Evolutionary conservation across 2,797 vertebrate species (phyloP).

Genomic region (Notolepis coatsorum): DNA sequence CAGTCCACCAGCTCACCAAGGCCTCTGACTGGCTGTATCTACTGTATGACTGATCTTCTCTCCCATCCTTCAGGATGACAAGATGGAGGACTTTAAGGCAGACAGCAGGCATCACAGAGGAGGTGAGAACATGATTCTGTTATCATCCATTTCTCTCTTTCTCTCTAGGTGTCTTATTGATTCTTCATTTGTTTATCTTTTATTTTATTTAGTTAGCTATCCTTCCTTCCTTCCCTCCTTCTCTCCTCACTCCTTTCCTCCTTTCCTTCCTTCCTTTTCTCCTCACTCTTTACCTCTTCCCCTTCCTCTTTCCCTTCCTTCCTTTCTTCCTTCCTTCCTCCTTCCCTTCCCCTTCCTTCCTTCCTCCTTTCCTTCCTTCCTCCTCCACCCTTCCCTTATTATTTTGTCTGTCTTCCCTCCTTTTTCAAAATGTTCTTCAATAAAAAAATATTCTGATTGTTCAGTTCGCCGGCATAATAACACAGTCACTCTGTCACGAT

Average conservation of each 20-base stretch:
- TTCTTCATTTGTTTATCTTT: not conserved
- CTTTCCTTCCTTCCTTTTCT: not conserved
- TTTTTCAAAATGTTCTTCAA: too few relatives aligned
- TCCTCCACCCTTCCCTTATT: too few relatives aligned
- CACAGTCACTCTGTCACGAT: too few relatives aligned
- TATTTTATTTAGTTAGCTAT: not conserved
- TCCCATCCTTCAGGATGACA: constrained; percentile 72
- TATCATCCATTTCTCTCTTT: not conserved
- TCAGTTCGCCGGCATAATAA: too few relatives aligned
- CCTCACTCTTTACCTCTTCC: not conserved
- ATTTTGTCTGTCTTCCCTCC: too few relatives aligned
- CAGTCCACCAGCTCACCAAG: too few relatives aligned
- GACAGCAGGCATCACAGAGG: constrained; percentile 71
- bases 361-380: not conserved
- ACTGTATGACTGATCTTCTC: too few relatives aligned
- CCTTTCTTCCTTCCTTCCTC: not conserved
- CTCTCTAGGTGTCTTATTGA: not conserved
- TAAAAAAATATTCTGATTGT: too few relatives aligned
- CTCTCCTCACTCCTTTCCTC: not conserved
- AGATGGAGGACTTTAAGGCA: constrained; percentile 70
- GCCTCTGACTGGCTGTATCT: too few relatives aligned
- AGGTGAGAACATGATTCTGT: constrained; percentile 46
- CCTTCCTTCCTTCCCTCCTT: not conserved
- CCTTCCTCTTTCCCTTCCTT: not conserved
- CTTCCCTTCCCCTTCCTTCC: not conserved